Evolutionary conservation across 1,140 invertebrate genomes (phyloP), one percentile per base, ranked within the genome.

Genomic region (Temnothorax nylanderi): DNA sequence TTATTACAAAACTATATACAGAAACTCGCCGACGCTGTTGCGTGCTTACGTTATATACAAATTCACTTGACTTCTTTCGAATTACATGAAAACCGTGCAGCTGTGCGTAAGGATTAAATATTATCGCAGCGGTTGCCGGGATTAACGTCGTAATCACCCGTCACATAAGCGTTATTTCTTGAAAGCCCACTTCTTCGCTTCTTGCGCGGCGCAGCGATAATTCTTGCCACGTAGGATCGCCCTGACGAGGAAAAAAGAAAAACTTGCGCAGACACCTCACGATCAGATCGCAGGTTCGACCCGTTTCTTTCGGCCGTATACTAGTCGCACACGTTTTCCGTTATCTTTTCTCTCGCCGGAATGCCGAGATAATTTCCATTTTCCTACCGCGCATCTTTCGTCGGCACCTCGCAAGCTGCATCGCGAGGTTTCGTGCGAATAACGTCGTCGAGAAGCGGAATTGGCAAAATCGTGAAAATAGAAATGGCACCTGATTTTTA

Each of bases 171-270:
- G 41, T 44, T 10, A 44, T 44, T 44, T 44, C 41, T 44, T 44
- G 41, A 44, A 44, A 44, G 10, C 41, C 41, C 7, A 44, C 41
- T 44, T 44, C 34, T 58, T 13, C 21, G 44, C 64, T 65, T 37
- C n/a, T 75, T 32, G 49, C 10, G n/a, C 32, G 47, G 32, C 34
- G 34, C 26, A 75, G 51, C 51, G 51, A 56, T 75, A 75, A 75
- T 75, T 37, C 34, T 3, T 26, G 51, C 18, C 37, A 18, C 16
- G 16, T 26, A 32, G 16, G 8, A 32, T 41, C 51, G 51, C 34
- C 41, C 7, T n/a, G 26, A 41, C 3, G 8, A 41, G 8, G 16
- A 26, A 58, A 41, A 41, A 41, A 51, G 10, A 10, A 76, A 58
- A 56, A 44, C 7, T 21, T 16, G 34, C 51, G 8, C 72, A 10